A percentile compares a stretch with the other conserved stretches of the same genome.
phyloP scores from a whole-genome alignment of 2,113 vertebrate genomes.

The Oryzias melastigma region DNA sequence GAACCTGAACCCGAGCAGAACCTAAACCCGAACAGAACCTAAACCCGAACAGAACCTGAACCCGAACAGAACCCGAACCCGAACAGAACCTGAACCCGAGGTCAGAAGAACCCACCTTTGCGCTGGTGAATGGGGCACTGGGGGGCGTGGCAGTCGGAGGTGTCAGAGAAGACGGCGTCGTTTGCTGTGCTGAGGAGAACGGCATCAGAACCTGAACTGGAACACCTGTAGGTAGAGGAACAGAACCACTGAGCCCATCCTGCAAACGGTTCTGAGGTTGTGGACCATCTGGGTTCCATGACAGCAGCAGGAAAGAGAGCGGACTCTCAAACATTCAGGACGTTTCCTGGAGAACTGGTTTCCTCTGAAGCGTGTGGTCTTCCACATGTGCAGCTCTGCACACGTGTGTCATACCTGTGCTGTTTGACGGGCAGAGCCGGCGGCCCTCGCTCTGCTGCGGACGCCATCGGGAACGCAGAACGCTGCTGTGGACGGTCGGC shows the following conservation, averaged over 20 bases:
- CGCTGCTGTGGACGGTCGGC: background rate
- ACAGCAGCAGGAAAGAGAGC: no score
- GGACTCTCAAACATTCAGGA: no score
- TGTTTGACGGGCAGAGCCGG: conserved; percentile 74
- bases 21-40: no score
- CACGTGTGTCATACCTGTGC: conserved; percentile 60
- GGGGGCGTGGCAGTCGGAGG: conserved; percentile 61
- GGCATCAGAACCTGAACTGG: conserved; percentile 47
- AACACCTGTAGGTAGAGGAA: conserved; percentile 29
- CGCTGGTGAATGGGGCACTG: conserved; percentile 72
- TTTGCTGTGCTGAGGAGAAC: conserved; percentile 12
- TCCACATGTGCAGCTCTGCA: no score
- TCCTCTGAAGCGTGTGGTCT: no score
- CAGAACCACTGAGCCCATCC: background rate
- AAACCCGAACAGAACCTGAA: no score
- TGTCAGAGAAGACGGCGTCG: conserved; percentile 50
- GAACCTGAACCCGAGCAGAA: no score
- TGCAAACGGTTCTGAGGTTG: no score
- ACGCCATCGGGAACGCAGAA: conserved; percentile 47
- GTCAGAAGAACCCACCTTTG: conserved; percentile 53
- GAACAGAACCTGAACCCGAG: background rate
- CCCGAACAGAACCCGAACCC: no score
- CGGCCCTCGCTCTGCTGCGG: conserved; percentile 28
- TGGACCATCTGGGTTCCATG: no score
- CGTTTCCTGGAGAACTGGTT: no score